Base-by-base conservation (phyloP, 30 jellyfish, hydroid and myxozoan species). In the Cassiopea andromeda region DNA sequence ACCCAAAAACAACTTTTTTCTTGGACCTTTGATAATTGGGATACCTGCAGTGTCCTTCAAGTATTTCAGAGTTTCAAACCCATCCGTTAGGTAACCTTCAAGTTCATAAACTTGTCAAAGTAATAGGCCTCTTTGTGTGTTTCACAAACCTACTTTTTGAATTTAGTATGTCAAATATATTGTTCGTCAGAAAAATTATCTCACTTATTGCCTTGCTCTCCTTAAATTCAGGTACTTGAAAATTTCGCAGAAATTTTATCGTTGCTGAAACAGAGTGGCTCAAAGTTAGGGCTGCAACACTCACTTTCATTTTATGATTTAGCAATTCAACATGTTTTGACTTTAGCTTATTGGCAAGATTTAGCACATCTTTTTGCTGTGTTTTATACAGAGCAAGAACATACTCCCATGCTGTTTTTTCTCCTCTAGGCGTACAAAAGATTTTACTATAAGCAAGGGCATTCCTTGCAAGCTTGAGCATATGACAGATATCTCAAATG, bases 251-350 rank as follows among this genome's bases (percentile, higher is more conserved):
- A 58, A 85, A 85, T 43, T 16, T 77, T 10, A 85, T 72, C 2
- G 89, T 91, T 46, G 93, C 91, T 18, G 90, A 48, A 7, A 72
- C 93, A 27, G 93, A 85, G 54, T 74, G 50, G 46, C 82, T 73
- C 10, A 73, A 0, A 17, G 82, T 73, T 46, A 13, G 82, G 16
- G 92, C 85, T n/a, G 92, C 92, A 50, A 89, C 84, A 38, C 83
- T 89, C 27, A 89, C 96, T 48, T 89, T 81, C 90, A 80, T 71
- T 82, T 89, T 89, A 61, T 89, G 92, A 68, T 89, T 89, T 44
- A 68, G 92, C 92, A 92, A 89, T 19, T 81, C 58, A 61, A 81
- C 82, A 58, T 89, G 92, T 9, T 19, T 60, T 73, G 80, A 48
- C 17, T 10, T 48, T 6, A 7, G 48, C 60, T 85, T 73, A 45